phyloP scores from a whole-genome alignment of 2,797 vertebrate genomes.

The Danio kyathit region DNA sequence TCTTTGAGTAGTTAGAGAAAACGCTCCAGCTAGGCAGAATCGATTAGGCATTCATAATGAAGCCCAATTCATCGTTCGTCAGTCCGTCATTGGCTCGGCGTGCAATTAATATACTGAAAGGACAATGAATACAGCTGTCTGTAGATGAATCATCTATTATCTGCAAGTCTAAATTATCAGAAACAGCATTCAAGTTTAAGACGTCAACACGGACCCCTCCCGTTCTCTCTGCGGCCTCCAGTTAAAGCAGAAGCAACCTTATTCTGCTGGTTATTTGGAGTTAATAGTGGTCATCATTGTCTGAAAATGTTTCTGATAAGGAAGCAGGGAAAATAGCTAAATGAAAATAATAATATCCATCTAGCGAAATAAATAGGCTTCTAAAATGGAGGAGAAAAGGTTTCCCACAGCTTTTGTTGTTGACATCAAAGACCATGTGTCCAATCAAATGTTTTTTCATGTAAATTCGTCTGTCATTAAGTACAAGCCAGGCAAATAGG shows the following conservation, averaged over 20 bases:
- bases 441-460: constrained; percentile 1
- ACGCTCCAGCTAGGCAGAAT: neutral
- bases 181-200: neutral
- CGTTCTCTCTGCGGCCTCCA: neutral
- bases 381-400: constrained; percentile 10
- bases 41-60: neutral
- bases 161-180: neutral
- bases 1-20: neutral
- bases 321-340: neutral
- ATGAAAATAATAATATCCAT: neutral
- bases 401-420: neutral
- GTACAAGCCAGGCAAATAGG: neutral
- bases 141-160: neutral
- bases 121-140: neutral
- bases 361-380: constrained; percentile 3
- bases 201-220: neutral
- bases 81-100: neutral
- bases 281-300: neutral
- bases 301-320: neutral
- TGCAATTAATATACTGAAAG: neutral
- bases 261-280: neutral
- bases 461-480: neutral
- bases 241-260: neutral
- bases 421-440: constrained; percentile 3
- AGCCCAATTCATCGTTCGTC: neutral